Evolutionary conservation across 1,140 invertebrate genomes (phyloP).

Genomic region (Hycleus cichorii): DNA sequence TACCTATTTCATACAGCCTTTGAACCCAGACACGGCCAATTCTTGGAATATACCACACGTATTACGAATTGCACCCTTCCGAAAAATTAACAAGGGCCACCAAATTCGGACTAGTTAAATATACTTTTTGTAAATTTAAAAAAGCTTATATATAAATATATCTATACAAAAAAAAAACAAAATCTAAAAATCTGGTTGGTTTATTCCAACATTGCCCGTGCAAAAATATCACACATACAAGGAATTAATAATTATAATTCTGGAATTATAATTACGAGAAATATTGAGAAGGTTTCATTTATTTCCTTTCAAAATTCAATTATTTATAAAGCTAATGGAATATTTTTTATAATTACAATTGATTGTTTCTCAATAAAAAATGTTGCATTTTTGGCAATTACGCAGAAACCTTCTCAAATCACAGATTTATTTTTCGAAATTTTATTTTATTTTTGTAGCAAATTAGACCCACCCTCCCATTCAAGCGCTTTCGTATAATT

Average conservation of each 20-base stretch:
- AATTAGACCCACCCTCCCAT: constrained; percentile 6
- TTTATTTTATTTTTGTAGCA: constrained; percentile 20
- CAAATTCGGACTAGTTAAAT: constrained; percentile 2
- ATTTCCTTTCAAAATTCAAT: constrained; percentile 3
- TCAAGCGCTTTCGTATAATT: constrained; percentile 9
- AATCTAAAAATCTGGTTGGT: constrained; percentile 1
- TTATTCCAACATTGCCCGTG: constrained; percentile 16
- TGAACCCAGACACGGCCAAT: constrained; percentile 16
- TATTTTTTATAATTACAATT: too few relatives aligned
- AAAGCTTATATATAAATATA: not conserved
- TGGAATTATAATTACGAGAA: constrained; percentile 39
- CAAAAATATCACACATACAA: constrained; percentile 40
- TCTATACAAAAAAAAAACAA: too few relatives aligned
- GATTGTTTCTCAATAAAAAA: too few relatives aligned
- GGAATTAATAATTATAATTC: constrained; percentile 40
- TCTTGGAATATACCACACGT: constrained; percentile 5
- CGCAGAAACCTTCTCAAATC: constrained; percentile 40
- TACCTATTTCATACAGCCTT: constrained; percentile 30
- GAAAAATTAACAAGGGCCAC: constrained; percentile 1
- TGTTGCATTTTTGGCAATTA: constrained; percentile 37
- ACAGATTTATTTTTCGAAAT: constrained; percentile 34
- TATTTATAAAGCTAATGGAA: too few relatives aligned
- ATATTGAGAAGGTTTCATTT: constrained; percentile 39
- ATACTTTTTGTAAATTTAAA: not conserved
- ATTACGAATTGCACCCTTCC: not conserved